Base-by-base conservation (phyloP, 2,888 invertebrate species). In the Alloscopus bannaensis region DNA sequence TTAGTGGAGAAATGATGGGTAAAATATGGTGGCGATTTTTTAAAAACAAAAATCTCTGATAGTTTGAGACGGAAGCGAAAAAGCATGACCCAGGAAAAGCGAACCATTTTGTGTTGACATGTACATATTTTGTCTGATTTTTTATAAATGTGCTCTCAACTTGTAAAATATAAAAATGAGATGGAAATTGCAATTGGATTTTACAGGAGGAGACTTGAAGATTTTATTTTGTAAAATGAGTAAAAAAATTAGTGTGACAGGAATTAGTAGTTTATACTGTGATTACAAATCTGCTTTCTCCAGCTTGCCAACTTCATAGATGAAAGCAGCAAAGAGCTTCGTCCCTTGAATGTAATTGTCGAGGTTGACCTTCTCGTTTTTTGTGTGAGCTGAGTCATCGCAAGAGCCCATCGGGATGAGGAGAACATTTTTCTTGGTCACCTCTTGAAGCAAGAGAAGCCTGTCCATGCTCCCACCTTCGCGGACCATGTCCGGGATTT, bases 331-430 rank as follows among this genome's bases (percentile, higher is more conserved):
- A 86, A 97, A 91, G 68, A 97, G 89, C 90, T 98, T 98, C 1
- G 95, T 95, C 86, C 98, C 98, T 89, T 96, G 93, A 84, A 98
- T 94, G 87, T 98, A 98, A 90, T 98, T 98, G 84, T 92, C 91
- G 75, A 94, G 90, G 89, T 98, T 94, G 85, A 99, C 91, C 89
- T 99, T 99, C 90, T 99, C 99, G 90, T 99, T 99, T 90, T 99
- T 96, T 16, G 97, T 97, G 90, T 99, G 99, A 75, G 99, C 98
- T 86, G 98, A 98, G 89, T 99, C 99, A 89, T 99, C 98, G 73
- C 94, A 93, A 70, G 95, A 93, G 62, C 99, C 99, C 88, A 99
- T 94, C 0, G 99, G 99, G 85, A 99, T 91, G 82, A 99, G 90
- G 87, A 99, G 91, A 69, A 98, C 97, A 90, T 96, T 98, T 88